These are phyloP conservation scores for Slavum lentiscoides DNA, from an alignment of 2,888 invertebrate species.

Conservation along the genomic window DNA sequence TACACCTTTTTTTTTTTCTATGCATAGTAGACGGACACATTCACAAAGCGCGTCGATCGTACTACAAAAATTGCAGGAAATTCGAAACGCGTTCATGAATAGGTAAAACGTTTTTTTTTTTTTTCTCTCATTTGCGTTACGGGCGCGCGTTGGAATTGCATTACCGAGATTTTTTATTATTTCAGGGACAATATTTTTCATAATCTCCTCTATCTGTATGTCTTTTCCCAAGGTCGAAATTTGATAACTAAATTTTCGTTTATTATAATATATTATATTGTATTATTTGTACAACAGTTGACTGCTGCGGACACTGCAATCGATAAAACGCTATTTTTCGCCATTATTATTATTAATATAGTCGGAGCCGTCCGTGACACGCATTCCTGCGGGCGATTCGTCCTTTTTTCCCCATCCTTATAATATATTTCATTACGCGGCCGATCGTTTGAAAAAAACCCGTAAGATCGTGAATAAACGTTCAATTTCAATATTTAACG, in stretches of 20 bases:
- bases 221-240: conserved; percentile 7
- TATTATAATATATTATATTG: too few species aligned
- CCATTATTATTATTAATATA: too few species aligned
- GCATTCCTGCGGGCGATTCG: too few species aligned
- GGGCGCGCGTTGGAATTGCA: not conserved
- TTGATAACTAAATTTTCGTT: not conserved
- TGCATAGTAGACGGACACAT: not conserved
- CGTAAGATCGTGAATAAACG: too few species aligned
- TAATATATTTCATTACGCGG: too few species aligned
- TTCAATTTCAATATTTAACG: too few species aligned
- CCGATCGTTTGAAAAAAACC: too few species aligned
- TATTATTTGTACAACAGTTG: too few species aligned
- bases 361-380: too few species aligned
- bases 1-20: conserved; percentile 24
- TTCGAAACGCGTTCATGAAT: conserved; percentile 31
- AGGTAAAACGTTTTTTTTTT: conserved; percentile 8
- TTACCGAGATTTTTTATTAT: not conserved
- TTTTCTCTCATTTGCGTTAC: not conserved
- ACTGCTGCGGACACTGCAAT: too few species aligned
- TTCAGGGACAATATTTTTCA: conserved; percentile 45
- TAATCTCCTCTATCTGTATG: not conserved
- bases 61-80: conserved; percentile 43
- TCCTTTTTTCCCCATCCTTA: too few species aligned
- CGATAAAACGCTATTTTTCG: too few species aligned
- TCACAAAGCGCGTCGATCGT: not conserved